A percentile compares a stretch with the other conserved stretches of the same genome.
Evolutionary conservation across 1,140 invertebrate species (phyloP).

Genomic region (Drosophila mayri): DNA sequence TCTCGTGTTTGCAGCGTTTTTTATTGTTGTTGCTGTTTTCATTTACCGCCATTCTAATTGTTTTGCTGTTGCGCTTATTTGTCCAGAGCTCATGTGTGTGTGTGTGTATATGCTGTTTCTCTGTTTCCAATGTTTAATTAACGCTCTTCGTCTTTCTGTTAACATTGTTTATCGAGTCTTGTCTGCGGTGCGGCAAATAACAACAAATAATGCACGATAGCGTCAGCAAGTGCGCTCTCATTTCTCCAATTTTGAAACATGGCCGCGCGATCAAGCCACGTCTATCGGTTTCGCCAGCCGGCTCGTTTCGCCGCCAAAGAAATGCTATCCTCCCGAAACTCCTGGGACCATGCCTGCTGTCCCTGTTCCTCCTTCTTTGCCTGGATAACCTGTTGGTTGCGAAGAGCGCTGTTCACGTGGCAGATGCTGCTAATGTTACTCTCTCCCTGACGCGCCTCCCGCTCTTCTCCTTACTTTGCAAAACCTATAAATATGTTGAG

Average conservation of each 20-base stretch:
- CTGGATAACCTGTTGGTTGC: constrained; percentile 30
- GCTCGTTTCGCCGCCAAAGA: constrained; percentile 4
- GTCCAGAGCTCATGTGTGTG: constrained; percentile 20
- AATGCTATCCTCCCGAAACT: constrained; percentile 1
- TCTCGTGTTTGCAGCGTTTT: constrained; percentile 6
- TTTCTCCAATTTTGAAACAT: constrained; percentile 56
- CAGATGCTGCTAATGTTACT: constrained; percentile 18
- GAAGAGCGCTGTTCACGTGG: constrained; percentile 31
- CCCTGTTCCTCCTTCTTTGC: constrained; percentile 9
- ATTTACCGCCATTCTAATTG: constrained; percentile 60
- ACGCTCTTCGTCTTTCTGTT: constrained; percentile 52
- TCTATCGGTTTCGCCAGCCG: constrained; percentile 40
- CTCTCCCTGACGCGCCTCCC: constrained; percentile 17
- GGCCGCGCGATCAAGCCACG: constrained; percentile 75
- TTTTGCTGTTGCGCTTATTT: constrained; percentile 61
- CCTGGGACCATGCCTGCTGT: constrained; percentile 5
- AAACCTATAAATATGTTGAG: constrained; percentile 35
- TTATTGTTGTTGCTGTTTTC: constrained; percentile 28
- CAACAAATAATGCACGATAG: constrained; percentile 43
- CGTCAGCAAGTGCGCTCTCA: constrained; percentile 59
- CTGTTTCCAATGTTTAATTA: constrained; percentile 71
- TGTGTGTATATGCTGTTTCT: constrained; percentile 15
- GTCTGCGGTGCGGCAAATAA: constrained; percentile 51
- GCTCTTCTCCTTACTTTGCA: constrained; percentile 8
- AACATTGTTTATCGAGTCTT: constrained; percentile 68